Evolutionary conservation across 2,888 invertebrate species (phyloP), one percentile per base, ranked within the genome.

Genomic region (Blomia tropicalis): DNA sequence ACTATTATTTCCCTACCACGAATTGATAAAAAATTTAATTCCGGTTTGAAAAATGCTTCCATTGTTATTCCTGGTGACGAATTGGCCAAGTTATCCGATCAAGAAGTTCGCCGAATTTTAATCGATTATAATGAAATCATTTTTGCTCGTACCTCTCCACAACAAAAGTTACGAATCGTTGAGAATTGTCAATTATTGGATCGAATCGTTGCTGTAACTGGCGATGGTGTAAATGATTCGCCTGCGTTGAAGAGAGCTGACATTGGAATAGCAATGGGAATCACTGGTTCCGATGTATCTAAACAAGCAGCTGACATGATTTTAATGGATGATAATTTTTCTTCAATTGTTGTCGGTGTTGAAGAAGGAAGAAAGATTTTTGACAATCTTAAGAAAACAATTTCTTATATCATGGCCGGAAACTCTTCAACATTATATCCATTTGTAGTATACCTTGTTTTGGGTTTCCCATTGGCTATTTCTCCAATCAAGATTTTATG

Each of bases 91-190:
- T n/a, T 47, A 11, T 11, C 14, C 51, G 51, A 47, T 23, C 7
- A 47, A 47, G 22, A 47, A 23, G 14, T 47, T 5, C 19, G 51
- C 7, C 22, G n/a, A 19, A 47, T 47, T 14, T n/a, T 47, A n/a
- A 19, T 11, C 19, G 51, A 47, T 23, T 56, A 31, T 19, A 11
- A 27, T 29, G 23, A 30, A 11, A 56, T 56, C 11, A 75, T 77
- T 53, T 76, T 76, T 68, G 76, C 76, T 64, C 72, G 76, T 65
- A 76, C 76, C 19, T 75, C 75, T 7, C 76, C 76, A 43, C 68
- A 68, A 66, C 76, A 76, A 71, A 76, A 76, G 68, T 69, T 76
- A 68, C 66, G 67, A 31, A 71, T 70, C 51, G 70, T 70, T 11
- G 69, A 68, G 47, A 67, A 68, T 19, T 70, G 68, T 53, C 71